Evolutionary conservation across 2,888 invertebrate species (phyloP), one percentile per base, ranked within the genome.

Genomic region (Trichopria drosophilae): DNA sequence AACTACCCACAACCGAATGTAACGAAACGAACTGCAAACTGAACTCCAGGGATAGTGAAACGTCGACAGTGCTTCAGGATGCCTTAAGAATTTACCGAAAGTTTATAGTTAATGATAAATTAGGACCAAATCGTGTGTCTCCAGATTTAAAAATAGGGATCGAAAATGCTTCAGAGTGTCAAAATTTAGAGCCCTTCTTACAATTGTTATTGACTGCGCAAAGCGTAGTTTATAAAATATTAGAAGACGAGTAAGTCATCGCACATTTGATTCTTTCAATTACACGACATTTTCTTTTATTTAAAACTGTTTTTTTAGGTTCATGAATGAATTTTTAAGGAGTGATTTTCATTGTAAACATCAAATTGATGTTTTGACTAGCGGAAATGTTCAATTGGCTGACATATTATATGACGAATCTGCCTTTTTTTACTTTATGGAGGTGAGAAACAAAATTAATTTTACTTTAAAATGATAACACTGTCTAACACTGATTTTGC

Each of bases 341-440:
- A 94, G 93, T 73, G 87, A 89, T 68, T 90, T 86, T 72, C 90
- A 91, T 76, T 90, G 90, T 69, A 94, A 92, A 78, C 90, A 94
- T 79, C 93, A 94, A 79, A 86, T 97, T 63, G 94, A 97, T 75
- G 82, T 96, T 54, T 81, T 94, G 60, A 92, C 92, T 6, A 84
- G 84, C 73, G 86, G 87, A 57, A 82, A 83, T 76, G 84, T 95
- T 29, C 84, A 82, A 51, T 80, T 97, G 41, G 84, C 86, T 62
- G 97, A 97, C 78, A 88, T 97, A 72, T 79, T 97, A 44, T 88
- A 89, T 73, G 93, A 93, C 78, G 93, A 95, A 76, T 84, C 88
- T 54, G 88, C 93, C 49, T 81, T 97, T 55, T 94, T 93, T 76
- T 93, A 93, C 75, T 93, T 97, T 69, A 94, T 94, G 82, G 96